These are phyloP conservation scores for Pangasius macronema DNA, from an alignment of 2,797 vertebrate species.

Conservation along the genomic window DNA sequence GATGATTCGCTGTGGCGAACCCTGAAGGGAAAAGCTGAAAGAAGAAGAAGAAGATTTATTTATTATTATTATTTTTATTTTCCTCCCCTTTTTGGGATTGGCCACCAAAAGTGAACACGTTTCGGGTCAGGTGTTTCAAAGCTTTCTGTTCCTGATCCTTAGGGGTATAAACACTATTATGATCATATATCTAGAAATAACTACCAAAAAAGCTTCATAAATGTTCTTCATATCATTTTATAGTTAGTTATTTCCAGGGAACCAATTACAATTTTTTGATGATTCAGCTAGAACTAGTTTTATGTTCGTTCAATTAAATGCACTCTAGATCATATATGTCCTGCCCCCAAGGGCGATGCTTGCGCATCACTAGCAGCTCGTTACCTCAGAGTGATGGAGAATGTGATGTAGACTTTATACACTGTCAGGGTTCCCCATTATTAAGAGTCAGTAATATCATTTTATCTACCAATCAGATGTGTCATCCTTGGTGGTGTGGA, in stretches of 20 bases:
- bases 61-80: too few species aligned
- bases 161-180: neutral
- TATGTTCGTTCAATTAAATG: neutral
- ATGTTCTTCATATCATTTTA: too few species aligned
- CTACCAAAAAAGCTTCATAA: neutral
- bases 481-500: too few species aligned
- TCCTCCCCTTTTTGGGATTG: neutral
- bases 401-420: neutral
- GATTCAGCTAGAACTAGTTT: neutral
- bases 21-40: too few species aligned
- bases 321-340: neutral
- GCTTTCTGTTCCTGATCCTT: neutral
- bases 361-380: neutral
- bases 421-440: too few species aligned
- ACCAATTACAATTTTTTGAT: neutral
- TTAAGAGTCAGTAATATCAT: neutral
- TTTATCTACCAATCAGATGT: neutral
- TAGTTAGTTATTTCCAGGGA: neutral
- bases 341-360: neutral
- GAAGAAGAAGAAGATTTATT: too few species aligned
- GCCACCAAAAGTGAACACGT: too few species aligned
- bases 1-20: too few species aligned
- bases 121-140: neutral
- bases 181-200: neutral
- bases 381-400: neutral